Evolutionary conservation across 2,797 vertebrate genomes (phyloP).

Genomic region (Trichosurus vulpecula): DNA sequence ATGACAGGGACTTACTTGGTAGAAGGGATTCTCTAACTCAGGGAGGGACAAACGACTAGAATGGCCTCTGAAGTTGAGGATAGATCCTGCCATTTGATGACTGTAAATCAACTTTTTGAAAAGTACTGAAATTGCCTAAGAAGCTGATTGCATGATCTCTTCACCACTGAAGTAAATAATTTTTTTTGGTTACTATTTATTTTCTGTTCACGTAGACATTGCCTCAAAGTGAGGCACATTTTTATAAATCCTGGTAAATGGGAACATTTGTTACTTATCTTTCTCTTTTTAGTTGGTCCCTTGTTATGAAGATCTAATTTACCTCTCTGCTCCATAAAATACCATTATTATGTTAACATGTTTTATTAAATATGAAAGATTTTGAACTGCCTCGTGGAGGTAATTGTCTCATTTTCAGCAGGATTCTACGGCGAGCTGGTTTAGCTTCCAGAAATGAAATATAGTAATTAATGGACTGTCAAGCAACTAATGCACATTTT

Average conservation of each 20-base stretch:
- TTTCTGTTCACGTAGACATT: not conserved
- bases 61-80: not conserved
- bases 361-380: conserved; percentile 71
- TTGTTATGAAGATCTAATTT: conserved; percentile 46
- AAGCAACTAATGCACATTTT: conserved; percentile 63
- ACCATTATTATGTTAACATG: conserved; percentile 66
- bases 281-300: not conserved
- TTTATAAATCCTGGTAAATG: conserved; percentile 20
- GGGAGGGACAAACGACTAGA: not conserved
- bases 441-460: conserved; percentile 76
- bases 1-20: not conserved
- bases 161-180: not conserved
- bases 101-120: conserved; percentile 3
- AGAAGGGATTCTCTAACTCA: not conserved
- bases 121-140: not conserved
- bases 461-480: conserved; percentile 77
- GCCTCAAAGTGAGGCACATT: not conserved
- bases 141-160: not conserved
- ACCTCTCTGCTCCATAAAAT: conserved; percentile 51
- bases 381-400: conserved; percentile 63
- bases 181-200: not conserved
- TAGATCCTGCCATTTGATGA: not conserved
- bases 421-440: conserved; percentile 69
- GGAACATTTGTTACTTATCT: conserved; percentile 13
- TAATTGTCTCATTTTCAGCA: conserved; percentile 76